Base-by-base conservation (phyloP, 37 sponge, comb jelly and placozoan species). In the Oopsacas minuta region DNA sequence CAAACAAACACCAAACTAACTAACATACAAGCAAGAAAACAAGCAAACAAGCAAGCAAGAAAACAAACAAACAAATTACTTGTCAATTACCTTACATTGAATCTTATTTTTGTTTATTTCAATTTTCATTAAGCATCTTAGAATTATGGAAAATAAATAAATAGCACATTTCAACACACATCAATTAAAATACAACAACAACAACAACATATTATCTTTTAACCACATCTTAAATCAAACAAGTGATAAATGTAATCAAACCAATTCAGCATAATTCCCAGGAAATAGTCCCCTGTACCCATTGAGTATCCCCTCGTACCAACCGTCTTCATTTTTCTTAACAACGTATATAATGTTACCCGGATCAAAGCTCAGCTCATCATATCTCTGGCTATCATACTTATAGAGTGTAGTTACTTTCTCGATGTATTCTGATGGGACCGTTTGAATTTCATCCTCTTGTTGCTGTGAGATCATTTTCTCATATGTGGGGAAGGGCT, bases 291-390 rank as follows among this genome's bases (percentile, higher is more conserved):
- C 75, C 30, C 75, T 61, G 22, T 61, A 20, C 20, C 75, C 75
- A n/a, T 61, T 61, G 7, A 61, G 30, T 32, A 61, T 3, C 30
- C 75, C 75, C 30, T 61, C 75, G 28, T 61, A 61, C 75, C 75
- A 61, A 61, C 75, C 75, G 28, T 61, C 75, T 61, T 61, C 75
- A 61, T 61, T 61, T 34, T 61, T 61, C 75, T 12, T 3, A 61
- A 61, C 75, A 25, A 61, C 75, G 28, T 20, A 61, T 61, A 61
- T 61, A 7, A 61, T n/a, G 75, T 12, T 20, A n/a, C 75, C 75
- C 22, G 75, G 75, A 32, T 61, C 75, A n/a, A 61, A 61, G 28
- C 75, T 61, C 28, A 61, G 22, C 30, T 61, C 75, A 12, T 61
- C 75, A n/a, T 61, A 61, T 10, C 75, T 10, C 75, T 61, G 75